These are phyloP conservation scores for Echinometra lucunter DNA, from an alignment of 53 echinoderm and acorn worm species.

Conservation along the genomic window DNA sequence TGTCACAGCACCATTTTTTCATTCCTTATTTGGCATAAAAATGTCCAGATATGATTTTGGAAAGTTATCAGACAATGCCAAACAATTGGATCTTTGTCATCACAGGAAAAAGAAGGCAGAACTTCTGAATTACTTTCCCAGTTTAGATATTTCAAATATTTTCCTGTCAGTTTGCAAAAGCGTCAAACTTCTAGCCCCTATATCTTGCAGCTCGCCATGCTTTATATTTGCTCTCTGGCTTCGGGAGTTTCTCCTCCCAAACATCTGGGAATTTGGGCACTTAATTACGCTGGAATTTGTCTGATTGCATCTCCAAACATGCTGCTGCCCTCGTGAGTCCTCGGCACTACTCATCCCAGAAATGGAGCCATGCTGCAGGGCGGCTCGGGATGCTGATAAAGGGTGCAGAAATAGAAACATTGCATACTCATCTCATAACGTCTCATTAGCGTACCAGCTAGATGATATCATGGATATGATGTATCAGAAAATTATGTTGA, in stretches of 20 bases:
- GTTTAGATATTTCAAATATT: slow-evolving; percentile 52
- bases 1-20: neutral
- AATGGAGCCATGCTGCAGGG: neutral
- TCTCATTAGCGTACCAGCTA: neutral
- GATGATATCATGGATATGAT: slow-evolving; percentile 10
- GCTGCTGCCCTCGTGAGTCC: slow-evolving; percentile 26
- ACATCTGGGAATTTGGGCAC: slow-evolving; percentile 51
- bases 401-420: slow-evolving; percentile 19
- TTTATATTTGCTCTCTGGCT: neutral
- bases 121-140: slow-evolving; percentile 5
- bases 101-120: neutral
- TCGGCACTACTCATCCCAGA: slow-evolving; percentile 18
- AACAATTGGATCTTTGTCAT: slow-evolving; percentile 3
- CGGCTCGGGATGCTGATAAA: neutral
- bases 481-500: neutral
- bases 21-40: slow-evolving; percentile 4
- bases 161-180: slow-evolving; percentile 32
- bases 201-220: neutral
- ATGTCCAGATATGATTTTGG: neutral
- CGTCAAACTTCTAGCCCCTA: neutral
- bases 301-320: slow-evolving; percentile 55
- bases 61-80: neutral
- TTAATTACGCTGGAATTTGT: slow-evolving; percentile 58
- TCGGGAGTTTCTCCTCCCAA: neutral
- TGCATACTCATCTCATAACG: neutral